These are phyloP conservation scores for Pseudopleuronectes americanus DNA, from an alignment of 2,797 vertebrate species.

Conservation along the genomic window DNA sequence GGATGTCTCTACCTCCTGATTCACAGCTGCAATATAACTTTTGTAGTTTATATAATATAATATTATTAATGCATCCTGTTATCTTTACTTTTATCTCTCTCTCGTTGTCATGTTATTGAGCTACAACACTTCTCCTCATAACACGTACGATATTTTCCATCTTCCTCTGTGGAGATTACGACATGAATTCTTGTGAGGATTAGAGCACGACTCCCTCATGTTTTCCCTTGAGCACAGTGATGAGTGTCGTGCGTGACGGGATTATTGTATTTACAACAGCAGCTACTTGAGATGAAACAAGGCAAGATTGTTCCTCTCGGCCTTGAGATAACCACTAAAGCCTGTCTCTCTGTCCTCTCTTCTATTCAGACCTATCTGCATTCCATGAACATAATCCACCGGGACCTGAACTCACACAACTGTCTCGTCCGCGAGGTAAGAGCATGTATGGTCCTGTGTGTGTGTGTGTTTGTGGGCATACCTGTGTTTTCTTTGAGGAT, in stretches of 20 bases:
- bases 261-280: slow-evolving; percentile 39
- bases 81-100: slow-evolving; percentile 55
- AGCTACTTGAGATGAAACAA: slow-evolving; percentile 37
- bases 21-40: too few species aligned
- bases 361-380: slow-evolving; percentile 92
- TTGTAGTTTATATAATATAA: too few species aligned
- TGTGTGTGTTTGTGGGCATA: slow-evolving; percentile 13
- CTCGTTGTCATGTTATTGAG: slow-evolving; percentile 55
- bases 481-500: slow-evolving; percentile 57
- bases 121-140: slow-evolving; percentile 9
- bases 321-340: slow-evolving; percentile 29
- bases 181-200: slow-evolving; percentile 53
- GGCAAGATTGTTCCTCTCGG: slow-evolving; percentile 44
- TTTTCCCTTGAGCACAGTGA: slow-evolving; percentile 36
- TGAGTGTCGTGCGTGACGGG: slow-evolving; percentile 37
- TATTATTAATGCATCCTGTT: not conserved
- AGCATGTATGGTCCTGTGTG: slow-evolving; percentile 20
- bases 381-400: slow-evolving; percentile 98
- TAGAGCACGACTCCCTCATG: slow-evolving; percentile 20
- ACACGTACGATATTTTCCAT: slow-evolving; percentile 2
- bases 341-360: slow-evolving; percentile 3
- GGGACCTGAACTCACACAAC: slow-evolving; percentile 98
- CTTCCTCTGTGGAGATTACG: slow-evolving; percentile 30
- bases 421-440: slow-evolving; percentile 96
- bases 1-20: too few species aligned